Base-by-base conservation (phyloP, 2,888 invertebrate species). In the Pterostichus niger region DNA sequence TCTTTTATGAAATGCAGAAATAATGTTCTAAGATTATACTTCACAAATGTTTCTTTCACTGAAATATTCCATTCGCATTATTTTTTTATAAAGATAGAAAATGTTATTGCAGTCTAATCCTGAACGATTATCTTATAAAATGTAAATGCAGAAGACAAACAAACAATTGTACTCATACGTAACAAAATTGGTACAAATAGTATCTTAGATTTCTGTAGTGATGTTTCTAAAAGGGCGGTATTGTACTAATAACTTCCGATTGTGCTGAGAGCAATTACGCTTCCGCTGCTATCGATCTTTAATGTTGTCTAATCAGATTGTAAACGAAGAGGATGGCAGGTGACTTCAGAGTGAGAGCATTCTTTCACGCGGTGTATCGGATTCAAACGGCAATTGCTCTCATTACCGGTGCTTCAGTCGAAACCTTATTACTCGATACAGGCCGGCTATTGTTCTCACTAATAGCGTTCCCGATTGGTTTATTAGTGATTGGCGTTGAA, bases 401-500 rank as follows among this genome's bases (percentile, higher is more conserved):
- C 61, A 59, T 61, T 78, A 78, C 59, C 59, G 76, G 56, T 52
- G 35, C 56, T 56, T 13, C 13, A 76, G 17, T 15, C 76, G 76
- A 76, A 54, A 17, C 68, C 68, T 44, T 71, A 46, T 71, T 71
- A 78, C 59, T 46, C 59, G 17, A 78, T 78, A 44, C 56, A 33
- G 54, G 46, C 46, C 6, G 13, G 80, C 80, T 68, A 80, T 80
- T 80, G 80, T 71, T 68, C 80, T 49, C 54, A 49, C 54, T 68
- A 80, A 80, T 68, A 80, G 80, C 54, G 33, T 80, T 68, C 35
- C 33, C 52, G 80, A 80, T 68, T 80, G 80, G 80, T 80, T 80
- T 35, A 64, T 79, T 64, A 79, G 79, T n/a, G 64, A 64, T 64
- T 79, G 64, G 33, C 64, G 33, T 33, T 31, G 24, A 59, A 59